Percentiles rank a stretch among this genome's conserved stretches.
These are phyloP conservation scores for Collichthys lucidus DNA, from an alignment of 2,113 vertebrate species.

Conservation along the genomic window DNA sequence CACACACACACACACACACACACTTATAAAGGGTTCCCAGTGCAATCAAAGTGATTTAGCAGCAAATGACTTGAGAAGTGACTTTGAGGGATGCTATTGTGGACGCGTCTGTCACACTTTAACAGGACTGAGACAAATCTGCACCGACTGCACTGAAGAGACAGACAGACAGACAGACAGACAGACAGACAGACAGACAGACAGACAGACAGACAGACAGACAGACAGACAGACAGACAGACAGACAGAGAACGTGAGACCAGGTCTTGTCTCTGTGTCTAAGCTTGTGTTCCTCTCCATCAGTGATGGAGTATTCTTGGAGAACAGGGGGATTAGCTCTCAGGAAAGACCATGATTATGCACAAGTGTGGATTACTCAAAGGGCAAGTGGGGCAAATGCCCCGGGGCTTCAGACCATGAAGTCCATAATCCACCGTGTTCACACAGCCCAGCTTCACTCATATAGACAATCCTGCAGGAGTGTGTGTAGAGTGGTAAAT, in stretches of 20 bases:
- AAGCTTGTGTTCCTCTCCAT: constrained; percentile 1
- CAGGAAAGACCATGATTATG: constrained; percentile 32
- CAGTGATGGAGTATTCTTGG: background rate
- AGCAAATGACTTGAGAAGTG: constrained; percentile 9
- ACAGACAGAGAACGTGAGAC: background rate
- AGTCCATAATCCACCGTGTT: constrained; percentile 12
- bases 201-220: too few relatives aligned
- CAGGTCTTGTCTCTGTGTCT: background rate
- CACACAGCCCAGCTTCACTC: background rate
- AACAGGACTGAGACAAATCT: constrained; percentile 19
- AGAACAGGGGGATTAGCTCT: constrained; percentile 17
- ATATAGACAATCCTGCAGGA: background rate
- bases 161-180: too few relatives aligned
- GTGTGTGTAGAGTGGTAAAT: background rate
- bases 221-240: background rate
- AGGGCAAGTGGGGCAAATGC: background rate
- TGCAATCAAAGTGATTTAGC: constrained; percentile 45
- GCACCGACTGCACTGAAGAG: background rate
- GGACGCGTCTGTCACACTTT: constrained; percentile 25
- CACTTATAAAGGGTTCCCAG: constrained; percentile 7
- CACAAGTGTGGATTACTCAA: constrained; percentile 52
- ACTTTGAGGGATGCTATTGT: constrained; percentile 33
- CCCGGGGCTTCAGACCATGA: background rate
- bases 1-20: background rate
- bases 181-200: background rate